Evolutionary conservation across 92 coral and sea anemone genomes (phyloP).

Genomic region (Epizoanthus ramosus): DNA sequence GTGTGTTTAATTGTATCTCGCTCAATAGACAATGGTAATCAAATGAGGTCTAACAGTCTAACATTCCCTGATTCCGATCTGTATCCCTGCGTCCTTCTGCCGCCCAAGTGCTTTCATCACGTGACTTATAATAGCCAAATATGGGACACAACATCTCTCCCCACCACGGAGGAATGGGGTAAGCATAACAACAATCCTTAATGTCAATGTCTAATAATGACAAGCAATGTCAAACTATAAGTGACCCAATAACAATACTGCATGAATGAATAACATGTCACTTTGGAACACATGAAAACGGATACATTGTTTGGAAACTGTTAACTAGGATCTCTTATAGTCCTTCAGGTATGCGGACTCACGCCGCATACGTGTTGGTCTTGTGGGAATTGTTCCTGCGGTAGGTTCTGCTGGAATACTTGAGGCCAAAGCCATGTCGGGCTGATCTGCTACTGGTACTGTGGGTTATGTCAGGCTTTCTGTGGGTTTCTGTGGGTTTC

Average conservation of each 20-base stretch:
- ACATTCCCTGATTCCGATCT: too few relatives aligned
- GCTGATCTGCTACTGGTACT: not conserved
- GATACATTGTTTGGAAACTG: not conserved
- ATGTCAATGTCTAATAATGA: not conserved
- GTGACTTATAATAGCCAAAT: not conserved
- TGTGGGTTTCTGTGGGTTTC: slow-evolving; percentile 2
- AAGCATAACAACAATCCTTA: not conserved
- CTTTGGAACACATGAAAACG: not conserved
- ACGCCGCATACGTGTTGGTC: slow-evolving; percentile 31
- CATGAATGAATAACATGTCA: not conserved
- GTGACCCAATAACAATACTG: too few relatives aligned
- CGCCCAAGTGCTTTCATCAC: too few relatives aligned
- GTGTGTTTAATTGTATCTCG: too few relatives aligned
- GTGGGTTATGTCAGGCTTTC: slow-evolving; percentile 4
- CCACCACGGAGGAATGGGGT: not conserved
- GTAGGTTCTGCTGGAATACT: not conserved
- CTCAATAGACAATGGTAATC: too few relatives aligned
- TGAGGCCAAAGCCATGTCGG: not conserved
- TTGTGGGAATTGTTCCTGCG: not conserved
- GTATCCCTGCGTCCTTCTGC: too few relatives aligned
- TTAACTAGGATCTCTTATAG: slow-evolving; percentile 25
- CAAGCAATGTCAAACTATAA: too few relatives aligned
- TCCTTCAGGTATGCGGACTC: slow-evolving; percentile 33
- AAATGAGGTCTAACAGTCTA: too few relatives aligned
- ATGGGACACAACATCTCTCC: slow-evolving; percentile 7